Base-by-base conservation (phyloP, 1,140 invertebrate species). In the Drosophila quadrilineata region DNA sequence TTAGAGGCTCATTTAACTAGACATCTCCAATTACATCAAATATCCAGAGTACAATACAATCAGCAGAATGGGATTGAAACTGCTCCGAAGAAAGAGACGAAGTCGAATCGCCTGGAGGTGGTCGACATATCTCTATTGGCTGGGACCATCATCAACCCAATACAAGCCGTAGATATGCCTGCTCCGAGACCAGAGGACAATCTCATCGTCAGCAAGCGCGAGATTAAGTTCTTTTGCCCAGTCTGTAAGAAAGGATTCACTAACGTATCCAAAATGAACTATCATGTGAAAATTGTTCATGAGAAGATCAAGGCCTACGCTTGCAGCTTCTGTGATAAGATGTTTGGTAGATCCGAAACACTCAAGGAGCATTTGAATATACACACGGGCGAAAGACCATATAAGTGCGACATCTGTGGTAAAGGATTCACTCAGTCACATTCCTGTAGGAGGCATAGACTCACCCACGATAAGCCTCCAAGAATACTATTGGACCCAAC, bases 361-460 rank as follows among this genome's bases (percentile, higher is more conserved):
- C 50, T 89, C 0, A 76, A 80, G 3, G 80, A 89, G 45, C 88
- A 89, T 49, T 80, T 87, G 45, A 85, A 80, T 53, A 89, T 73
- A 5, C 88, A 89, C 19, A 89, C 88, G 43, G 93, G 93, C 0
- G 87, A 87, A 19, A 88, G 75, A 33, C 87, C 87, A 0, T 80
- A 82, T 35, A 66, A 67, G 21, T 88, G 87, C 19, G 69, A 68
- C 16, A 41, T 75, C 1, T 88, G 87, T 43, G 75, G 75, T 12
- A 88, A 79, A 85, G 71, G n/a, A n/a, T 69, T 14, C n/a, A n/a
- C 88, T 88, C 60, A 72, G 82, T 3, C 87, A 88, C 66, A 74
- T 31, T 68, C 77, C 86, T 6, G 45, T 89, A 0, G 74, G 85
- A 87, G 64, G n/a, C 88, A 89, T 17, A 79, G 72, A 76, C 79